phyloP scores from a whole-genome alignment of 2,888 invertebrate genomes.

The Epistrophe eligans region DNA sequence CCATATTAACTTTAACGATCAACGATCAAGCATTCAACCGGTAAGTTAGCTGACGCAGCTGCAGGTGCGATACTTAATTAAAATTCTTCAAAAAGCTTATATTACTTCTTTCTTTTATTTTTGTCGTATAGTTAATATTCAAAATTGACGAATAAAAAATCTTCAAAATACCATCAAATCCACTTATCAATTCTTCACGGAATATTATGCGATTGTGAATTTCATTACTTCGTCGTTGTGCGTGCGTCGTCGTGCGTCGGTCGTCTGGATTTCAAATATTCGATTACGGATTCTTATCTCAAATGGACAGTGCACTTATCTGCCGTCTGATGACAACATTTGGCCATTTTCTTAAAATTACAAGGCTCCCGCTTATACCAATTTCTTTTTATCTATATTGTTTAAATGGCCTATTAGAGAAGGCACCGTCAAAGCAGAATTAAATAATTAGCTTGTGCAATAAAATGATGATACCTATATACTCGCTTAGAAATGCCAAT shows the following conservation, averaged over 20 bases:
- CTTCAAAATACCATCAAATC: slow-evolving; percentile 48
- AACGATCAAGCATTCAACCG: slow-evolving; percentile 40
- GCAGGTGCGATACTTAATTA: slow-evolving; percentile 38
- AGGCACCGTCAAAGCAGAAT: slow-evolving; percentile 55
- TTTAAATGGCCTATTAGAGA: slow-evolving; percentile 27
- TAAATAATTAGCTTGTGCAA: slow-evolving; percentile 59
- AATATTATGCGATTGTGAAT: slow-evolving; percentile 68
- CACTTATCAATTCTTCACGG: slow-evolving; percentile 68
- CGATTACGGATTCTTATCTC: slow-evolving; percentile 47
- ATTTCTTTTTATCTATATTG: slow-evolving; percentile 27
- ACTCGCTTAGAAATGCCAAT: neutral
- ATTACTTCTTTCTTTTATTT: slow-evolving; percentile 14
- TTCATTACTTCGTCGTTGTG: slow-evolving; percentile 57
- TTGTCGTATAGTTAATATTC: slow-evolving; percentile 58
- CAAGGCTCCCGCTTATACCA: slow-evolving; percentile 34
- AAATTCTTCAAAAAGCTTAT: slow-evolving; percentile 32
- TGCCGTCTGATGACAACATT: slow-evolving; percentile 58
- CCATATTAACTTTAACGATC: slow-evolving; percentile 63
- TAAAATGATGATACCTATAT: slow-evolving; percentile 66
- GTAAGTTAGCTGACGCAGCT: slow-evolving; percentile 38
- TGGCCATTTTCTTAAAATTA: slow-evolving; percentile 71
- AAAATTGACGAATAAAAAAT: slow-evolving; percentile 43
- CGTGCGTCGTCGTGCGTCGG: too few species aligned
- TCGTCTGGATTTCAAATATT: neutral
- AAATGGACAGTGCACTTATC: slow-evolving; percentile 47